Evolutionary conservation across 2,888 invertebrate genomes (phyloP).

Genomic region (Rhopalosiphum nymphaeae): DNA sequence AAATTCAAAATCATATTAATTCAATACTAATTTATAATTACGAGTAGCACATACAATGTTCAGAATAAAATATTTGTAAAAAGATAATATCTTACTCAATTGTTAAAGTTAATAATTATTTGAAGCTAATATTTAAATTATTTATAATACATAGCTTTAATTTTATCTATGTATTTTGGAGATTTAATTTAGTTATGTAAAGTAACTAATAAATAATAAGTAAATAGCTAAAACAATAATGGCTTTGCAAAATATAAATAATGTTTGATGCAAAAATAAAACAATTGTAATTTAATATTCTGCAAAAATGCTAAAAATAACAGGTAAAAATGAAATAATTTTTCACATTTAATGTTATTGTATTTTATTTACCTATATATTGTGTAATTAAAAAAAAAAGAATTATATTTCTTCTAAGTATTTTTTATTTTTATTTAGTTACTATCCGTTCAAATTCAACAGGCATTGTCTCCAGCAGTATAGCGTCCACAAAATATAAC

Average conservation of each 20-base stretch:
- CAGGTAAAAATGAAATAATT: background rate
- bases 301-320: background rate
- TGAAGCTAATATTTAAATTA: background rate
- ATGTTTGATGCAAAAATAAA: background rate
- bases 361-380: background rate
- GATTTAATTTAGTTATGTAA: background rate
- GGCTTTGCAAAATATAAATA: background rate
- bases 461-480: slow-evolving; percentile 40
- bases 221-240: background rate
- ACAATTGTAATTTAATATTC: background rate
- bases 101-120: background rate
- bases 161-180: background rate
- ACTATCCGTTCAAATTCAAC: slow-evolving; percentile 35
- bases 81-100: background rate
- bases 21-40: background rate
- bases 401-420: background rate
- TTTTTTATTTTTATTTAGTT: slow-evolving; percentile 41
- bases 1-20: background rate
- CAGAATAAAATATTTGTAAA: background rate
- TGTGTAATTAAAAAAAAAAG: background rate
- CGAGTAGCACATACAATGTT: background rate
- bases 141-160: background rate
- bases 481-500: slow-evolving; percentile 51
- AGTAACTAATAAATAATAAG: background rate
- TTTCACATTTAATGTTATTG: background rate